These are phyloP conservation scores for Vulpes lagopus DNA, from an alignment of 2,113 vertebrate genomes.

Conservation along the genomic window DNA sequence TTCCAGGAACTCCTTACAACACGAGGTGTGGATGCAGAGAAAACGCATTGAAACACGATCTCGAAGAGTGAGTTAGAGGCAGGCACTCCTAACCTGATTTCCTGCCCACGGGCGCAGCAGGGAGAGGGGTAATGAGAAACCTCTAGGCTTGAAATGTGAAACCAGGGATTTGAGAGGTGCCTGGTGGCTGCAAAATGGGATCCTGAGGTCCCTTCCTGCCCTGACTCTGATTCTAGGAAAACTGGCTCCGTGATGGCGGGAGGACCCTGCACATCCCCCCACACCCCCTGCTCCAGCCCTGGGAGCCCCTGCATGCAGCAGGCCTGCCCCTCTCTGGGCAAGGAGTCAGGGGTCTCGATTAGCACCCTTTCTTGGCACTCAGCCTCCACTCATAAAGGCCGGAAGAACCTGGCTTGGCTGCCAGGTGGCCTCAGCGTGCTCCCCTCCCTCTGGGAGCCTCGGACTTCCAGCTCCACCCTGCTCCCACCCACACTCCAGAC, in stretches of 20 bases:
- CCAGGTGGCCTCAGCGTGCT: not conserved
- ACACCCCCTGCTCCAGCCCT: not conserved
- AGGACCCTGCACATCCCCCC: not conserved
- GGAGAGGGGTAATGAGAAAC: too few relatives aligned
- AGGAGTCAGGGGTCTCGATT: not conserved
- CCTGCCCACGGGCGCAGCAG: not conserved
- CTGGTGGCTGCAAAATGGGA: not conserved
- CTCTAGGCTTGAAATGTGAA: not conserved
- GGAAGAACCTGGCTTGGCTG: not conserved
- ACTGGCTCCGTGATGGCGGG: not conserved
- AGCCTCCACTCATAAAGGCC: not conserved
- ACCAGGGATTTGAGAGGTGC: not conserved
- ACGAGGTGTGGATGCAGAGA: accelerated
- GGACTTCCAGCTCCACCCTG: not conserved
- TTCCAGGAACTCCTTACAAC: constrained; percentile 31
- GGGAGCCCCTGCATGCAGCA: not conserved
- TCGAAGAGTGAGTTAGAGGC: not conserved
- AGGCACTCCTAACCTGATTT: not conserved
- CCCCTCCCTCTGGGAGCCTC: not conserved
- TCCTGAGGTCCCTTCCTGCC: not conserved
- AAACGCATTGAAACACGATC: too few relatives aligned
- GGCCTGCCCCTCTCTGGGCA: too few relatives aligned
- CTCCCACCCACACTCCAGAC: not conserved
- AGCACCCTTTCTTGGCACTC: not conserved
- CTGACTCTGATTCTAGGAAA: not conserved